These are phyloP conservation scores for Drosophila melanocephala DNA, from an alignment of 2,888 invertebrate genomes.

Conservation along the genomic window DNA sequence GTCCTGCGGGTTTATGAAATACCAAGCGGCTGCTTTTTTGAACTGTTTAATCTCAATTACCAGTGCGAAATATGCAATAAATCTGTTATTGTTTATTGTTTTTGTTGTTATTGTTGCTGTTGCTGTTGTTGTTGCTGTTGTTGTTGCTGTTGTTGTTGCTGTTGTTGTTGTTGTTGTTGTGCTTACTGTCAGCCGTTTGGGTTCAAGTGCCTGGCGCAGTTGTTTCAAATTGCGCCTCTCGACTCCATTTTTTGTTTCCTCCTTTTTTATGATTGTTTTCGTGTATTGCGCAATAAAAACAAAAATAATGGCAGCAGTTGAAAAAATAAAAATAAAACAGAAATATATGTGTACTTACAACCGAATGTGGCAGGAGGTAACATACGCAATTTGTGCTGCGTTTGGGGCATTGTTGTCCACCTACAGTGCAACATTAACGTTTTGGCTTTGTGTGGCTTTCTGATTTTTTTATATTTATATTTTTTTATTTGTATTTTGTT, in stretches of 20 bases:
- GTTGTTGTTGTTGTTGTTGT: conserved; percentile 18
- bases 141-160: conserved; percentile 15
- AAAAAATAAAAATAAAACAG: conserved; percentile 13
- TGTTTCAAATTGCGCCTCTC: conserved; percentile 71
- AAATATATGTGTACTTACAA: conserved; percentile 20
- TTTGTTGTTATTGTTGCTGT: conserved; percentile 50
- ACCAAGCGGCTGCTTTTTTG: conserved; percentile 76
- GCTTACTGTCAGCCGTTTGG: conserved; percentile 53
- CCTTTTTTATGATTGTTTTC: conserved; percentile 71
- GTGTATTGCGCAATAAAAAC: conserved; percentile 74
- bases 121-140: conserved; percentile 31
- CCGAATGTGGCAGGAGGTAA: conserved; percentile 43
- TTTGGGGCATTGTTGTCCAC: conserved; percentile 56
- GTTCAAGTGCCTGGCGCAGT: conserved; percentile 75
- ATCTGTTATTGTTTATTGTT: conserved; percentile 79
- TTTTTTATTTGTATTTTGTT: conserved; percentile 64
- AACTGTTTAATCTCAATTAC: conserved; percentile 83
- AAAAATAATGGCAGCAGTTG: conserved; percentile 73
- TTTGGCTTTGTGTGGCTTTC: conserved; percentile 40
- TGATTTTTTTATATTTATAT: background rate
- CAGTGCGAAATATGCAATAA: conserved; percentile 79
- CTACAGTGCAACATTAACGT: conserved; percentile 46
- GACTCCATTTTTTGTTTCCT: conserved; percentile 40
- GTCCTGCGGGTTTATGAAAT: conserved; percentile 73
- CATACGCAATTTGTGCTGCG: conserved; percentile 78